Conservation (phyloP, 2,797 vertebrate genomes). For the Falco peregrinus region DNA sequence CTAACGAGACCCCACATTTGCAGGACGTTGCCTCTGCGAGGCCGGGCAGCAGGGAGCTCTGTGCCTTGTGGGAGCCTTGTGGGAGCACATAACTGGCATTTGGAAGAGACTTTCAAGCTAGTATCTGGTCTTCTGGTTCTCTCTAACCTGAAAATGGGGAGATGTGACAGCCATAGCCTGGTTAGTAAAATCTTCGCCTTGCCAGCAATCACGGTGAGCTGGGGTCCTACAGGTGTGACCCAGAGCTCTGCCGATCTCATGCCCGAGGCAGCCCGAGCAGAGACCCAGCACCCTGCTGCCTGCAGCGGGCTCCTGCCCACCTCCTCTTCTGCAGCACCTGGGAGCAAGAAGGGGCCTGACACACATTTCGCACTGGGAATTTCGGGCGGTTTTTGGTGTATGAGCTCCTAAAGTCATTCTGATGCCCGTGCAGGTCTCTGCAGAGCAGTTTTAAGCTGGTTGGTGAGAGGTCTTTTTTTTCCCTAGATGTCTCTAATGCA, state of each 20-base stretch:
- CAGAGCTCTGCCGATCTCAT: background rate
- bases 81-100: background rate
- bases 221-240: background rate
- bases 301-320: background rate
- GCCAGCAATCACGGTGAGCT: background rate
- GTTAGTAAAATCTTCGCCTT: background rate
- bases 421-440: background rate
- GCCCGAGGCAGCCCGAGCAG: rapidly evolving
- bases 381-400: background rate
- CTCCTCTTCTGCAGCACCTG: background rate
- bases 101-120: background rate
- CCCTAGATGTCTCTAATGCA: background rate
- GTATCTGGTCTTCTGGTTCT: background rate
- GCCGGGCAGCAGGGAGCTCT: background rate
- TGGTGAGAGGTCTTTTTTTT: background rate
- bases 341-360: background rate
- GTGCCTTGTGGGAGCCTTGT: background rate
- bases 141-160: background rate
- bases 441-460: background rate
- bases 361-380: rapidly evolving
- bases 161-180: background rate
- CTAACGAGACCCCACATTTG: background rate
- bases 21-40: background rate
- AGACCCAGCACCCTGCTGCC: background rate
- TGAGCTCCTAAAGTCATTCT: background rate